Base-by-base conservation (phyloP, 2,797 vertebrate genomes). In the Tauraco hartlaubi region DNA sequence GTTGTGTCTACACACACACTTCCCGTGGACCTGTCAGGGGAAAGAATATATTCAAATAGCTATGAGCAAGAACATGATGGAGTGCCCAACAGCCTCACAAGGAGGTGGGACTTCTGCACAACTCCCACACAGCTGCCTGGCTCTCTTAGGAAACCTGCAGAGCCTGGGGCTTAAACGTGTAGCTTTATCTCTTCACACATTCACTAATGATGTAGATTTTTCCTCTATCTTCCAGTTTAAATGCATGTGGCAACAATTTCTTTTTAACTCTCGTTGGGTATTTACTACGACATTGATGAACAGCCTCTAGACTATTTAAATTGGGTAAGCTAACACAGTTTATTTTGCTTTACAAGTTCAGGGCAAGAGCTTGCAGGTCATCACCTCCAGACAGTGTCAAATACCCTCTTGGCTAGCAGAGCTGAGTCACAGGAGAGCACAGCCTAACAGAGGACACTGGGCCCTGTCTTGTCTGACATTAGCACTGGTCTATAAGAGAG, bases 1-100 rank as follows among this genome's bases (percentile, higher is more conserved):
- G 97, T 99, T 98, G 97, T 99, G 99, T 84, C 97, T 97, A 82
- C 99, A 99, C 63, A 98, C 95, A 88, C 99, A 99, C 95, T 97
- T 98, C 43, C 98, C 98, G 1, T 97, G 98, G 95, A 99, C 99
- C 99, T 99, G 98, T 7, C 22, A 62, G 43, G 54, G 56, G 18
- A 76, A 87, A 37, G 67, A 90, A 48, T 1, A n/a, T 29, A n/a
- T 44, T 86, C 59, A 81, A 19, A 62, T 2, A 48, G 46, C 15
- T 49, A 48, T 55, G 64, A 59, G 1, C 43, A 52, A 22, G n/a
- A 72, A 22, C 29, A 11, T 0, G 10, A 31, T 26, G 43, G 25
- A 51, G 11, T 23, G 26, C 29, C 52, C 85, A 67, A 20, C 37
- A 48, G 37, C 76, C 67, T 77, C 35, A 1, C 0, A 1, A 46